Evolutionary conservation across 2,888 invertebrate species (phyloP).

Genomic region (Lasioglossum leucozonium): DNA sequence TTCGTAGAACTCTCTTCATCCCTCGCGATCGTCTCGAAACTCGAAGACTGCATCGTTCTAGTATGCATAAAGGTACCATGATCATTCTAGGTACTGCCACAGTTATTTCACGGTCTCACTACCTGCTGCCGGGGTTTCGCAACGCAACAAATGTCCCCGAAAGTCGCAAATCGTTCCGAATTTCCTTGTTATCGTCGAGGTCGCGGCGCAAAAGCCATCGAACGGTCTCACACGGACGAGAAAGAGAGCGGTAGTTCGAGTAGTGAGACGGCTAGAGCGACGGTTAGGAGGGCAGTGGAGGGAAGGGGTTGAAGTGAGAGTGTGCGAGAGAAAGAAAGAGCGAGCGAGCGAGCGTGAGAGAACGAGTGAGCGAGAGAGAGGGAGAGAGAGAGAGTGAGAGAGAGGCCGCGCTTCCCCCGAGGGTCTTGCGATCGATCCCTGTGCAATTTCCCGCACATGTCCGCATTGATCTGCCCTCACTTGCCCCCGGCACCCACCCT

Average conservation of each 20-base stretch:
- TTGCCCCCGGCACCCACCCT: slow-evolving; percentile 79
- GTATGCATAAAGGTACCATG: background rate
- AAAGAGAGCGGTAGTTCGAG: slow-evolving; percentile 35
- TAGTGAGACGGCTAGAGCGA: slow-evolving; percentile 54
- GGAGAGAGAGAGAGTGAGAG: slow-evolving; percentile 45
- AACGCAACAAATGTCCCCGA: slow-evolving; percentile 47
- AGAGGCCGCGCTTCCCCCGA: slow-evolving; percentile 76
- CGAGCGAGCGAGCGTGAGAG: background rate
- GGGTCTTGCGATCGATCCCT: slow-evolving; percentile 83
- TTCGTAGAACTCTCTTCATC: background rate
- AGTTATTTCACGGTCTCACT: background rate
- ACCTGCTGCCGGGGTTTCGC: background rate
- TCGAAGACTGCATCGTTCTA: background rate
- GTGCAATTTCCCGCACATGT: slow-evolving; percentile 84
- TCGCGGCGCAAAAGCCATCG: slow-evolving; percentile 62
- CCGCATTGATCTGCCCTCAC: slow-evolving; percentile 84
- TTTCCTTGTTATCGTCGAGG: slow-evolving; percentile 28
- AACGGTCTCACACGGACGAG: slow-evolving; percentile 46
- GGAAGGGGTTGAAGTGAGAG: slow-evolving; percentile 51
- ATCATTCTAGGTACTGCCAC: background rate
- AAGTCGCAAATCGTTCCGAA: slow-evolving; percentile 30
- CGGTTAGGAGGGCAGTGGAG: slow-evolving; percentile 44
- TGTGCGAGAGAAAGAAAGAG: slow-evolving; percentile 39
- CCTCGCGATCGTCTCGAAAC: background rate
- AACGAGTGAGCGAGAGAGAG: slow-evolving; percentile 27